Conservation (phyloP, 2,113 vertebrate genomes). For the Symphodus melops region DNA sequence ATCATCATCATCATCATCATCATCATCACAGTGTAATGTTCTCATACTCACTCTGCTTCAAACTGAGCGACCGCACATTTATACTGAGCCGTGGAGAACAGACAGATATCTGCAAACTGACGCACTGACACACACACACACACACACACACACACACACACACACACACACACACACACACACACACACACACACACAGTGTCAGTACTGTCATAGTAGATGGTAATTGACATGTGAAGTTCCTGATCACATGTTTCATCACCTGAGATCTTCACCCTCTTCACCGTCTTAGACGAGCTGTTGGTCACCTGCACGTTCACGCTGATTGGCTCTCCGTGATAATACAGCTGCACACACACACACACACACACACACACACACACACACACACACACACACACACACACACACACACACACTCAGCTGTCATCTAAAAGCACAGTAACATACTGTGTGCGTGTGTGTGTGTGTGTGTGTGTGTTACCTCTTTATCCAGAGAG, state of each 20-base stretch:
- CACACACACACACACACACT: not conserved
- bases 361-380: no score
- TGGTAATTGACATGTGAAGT: not conserved
- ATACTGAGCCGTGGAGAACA: slow-evolving; percentile 91
- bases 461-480: not conserved
- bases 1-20: no score
- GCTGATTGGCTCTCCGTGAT: slow-evolving; percentile 86
- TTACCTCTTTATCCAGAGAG: slow-evolving; percentile 89
- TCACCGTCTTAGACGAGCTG: slow-evolving; percentile 89
- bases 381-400: no score
- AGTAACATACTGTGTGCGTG: no score
- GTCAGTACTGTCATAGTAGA: not conserved
- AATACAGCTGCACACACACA: slow-evolving; percentile 82
- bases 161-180: no score
- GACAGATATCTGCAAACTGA: slow-evolving; percentile 91
- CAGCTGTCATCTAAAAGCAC: no score
- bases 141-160: no score
- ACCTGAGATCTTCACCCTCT: slow-evolving; percentile 89
- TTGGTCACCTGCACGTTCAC: slow-evolving; percentile 91
- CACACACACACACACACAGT: no score
- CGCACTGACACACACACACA: slow-evolving; percentile 77
- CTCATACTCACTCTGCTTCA: slow-evolving; percentile 85
- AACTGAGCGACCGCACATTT: slow-evolving; percentile 88
- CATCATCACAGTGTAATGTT: not conserved
- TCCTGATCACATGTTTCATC: slow-evolving; percentile 1